Percentiles rank a stretch among this genome's conserved stretches.
Evolutionary conservation across 1,140 invertebrate genomes (phyloP).

Genomic region (Trichomalopsis sarcophagae): DNA sequence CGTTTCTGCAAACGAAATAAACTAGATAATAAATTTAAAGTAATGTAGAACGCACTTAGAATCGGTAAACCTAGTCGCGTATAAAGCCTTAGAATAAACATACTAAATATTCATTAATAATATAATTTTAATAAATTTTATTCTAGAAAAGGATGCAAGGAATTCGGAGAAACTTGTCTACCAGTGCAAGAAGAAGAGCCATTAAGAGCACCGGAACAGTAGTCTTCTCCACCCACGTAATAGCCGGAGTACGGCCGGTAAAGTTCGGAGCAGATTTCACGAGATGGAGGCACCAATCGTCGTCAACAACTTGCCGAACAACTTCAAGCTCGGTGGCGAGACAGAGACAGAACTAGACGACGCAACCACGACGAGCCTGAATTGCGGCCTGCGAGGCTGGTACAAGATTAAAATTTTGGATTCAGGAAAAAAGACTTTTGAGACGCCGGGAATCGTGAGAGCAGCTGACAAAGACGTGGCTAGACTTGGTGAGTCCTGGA

Average conservation of each 20-base stretch:
- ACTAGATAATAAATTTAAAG: background rate
- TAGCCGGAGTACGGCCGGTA: background rate
- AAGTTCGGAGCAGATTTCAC: slow-evolving; percentile 31
- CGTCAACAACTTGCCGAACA: slow-evolving; percentile 34
- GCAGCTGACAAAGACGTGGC: background rate
- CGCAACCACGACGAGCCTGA: slow-evolving; percentile 25
- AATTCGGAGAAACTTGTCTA: background rate
- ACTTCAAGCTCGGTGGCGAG: slow-evolving; percentile 35
- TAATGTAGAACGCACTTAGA: background rate
- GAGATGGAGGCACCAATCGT: slow-evolving; percentile 50
- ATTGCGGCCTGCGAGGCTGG: background rate
- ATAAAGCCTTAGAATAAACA: too few species aligned
- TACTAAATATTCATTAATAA: background rate
- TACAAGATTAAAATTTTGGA: background rate
- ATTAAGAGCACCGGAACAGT: background rate
- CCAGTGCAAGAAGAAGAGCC: background rate
- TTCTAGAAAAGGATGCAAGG: background rate
- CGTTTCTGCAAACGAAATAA: too few species aligned
- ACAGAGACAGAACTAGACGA: slow-evolving; percentile 36
- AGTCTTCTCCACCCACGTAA: slow-evolving; percentile 24
- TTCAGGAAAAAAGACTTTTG: slow-evolving; percentile 1
- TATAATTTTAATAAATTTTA: background rate
- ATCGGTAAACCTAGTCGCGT: background rate
- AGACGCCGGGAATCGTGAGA: background rate
- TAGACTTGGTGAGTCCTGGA: background rate